A percentile compares a stretch with the other conserved stretches of the same genome.
Evolutionary conservation across 2,888 invertebrate species (phyloP).

Genomic region (Trichogramma evanescens): DNA sequence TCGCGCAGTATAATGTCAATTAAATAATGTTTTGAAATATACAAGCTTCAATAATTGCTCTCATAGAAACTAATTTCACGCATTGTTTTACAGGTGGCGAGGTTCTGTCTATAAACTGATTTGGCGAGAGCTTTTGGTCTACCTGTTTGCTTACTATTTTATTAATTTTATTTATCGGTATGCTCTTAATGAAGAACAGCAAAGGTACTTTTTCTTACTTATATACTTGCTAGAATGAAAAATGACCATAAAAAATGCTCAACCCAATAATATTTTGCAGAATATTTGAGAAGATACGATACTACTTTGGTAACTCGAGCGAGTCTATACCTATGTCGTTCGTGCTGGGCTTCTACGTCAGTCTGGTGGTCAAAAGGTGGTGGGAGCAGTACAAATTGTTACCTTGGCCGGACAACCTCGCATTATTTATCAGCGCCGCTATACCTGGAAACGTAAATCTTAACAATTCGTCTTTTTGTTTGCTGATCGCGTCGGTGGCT

Average conservation of each 20-base stretch:
- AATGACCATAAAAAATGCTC: background rate
- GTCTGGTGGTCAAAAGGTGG: constrained; percentile 86
- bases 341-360: constrained; percentile 91
- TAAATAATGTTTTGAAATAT: background rate
- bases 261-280: constrained; percentile 48
- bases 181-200: constrained; percentile 70
- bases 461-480: background rate
- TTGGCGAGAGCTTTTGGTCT: constrained; percentile 86
- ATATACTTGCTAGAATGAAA: background rate
- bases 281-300: constrained; percentile 76
- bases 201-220: constrained; percentile 54
- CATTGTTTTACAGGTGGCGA: constrained; percentile 71
- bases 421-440: constrained; percentile 84
- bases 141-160: constrained; percentile 76
- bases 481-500: background rate
- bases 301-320: constrained; percentile 80
- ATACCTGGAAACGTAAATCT: constrained; percentile 82
- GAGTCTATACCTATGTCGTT: constrained; percentile 92
- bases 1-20: background rate
- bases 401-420: constrained; percentile 90
- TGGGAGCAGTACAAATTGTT: constrained; percentile 90
- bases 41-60: background rate
- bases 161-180: constrained; percentile 84
- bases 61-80: constrained; percentile 14
- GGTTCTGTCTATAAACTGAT: constrained; percentile 94